Conservation (phyloP, 2,888 invertebrate genomes). For the Ormyrus pomaceus region DNA sequence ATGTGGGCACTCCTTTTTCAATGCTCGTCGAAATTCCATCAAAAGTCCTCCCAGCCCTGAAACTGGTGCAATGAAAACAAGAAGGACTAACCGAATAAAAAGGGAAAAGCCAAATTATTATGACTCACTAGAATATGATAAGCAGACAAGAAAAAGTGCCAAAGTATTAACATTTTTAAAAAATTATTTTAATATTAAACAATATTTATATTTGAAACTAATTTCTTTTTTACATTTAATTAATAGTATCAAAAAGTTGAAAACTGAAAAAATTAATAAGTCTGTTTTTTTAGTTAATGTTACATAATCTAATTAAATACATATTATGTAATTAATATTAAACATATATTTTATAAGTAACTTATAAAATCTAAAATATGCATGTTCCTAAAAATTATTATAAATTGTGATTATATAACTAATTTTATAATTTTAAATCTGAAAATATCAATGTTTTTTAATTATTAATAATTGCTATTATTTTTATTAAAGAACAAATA, state of each 20-base stretch:
- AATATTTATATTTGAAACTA: not conserved
- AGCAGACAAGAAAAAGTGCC: slow-evolving; percentile 82
- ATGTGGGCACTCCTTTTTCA: slow-evolving; percentile 89
- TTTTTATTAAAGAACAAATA: too few relatives aligned
- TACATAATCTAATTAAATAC: not conserved
- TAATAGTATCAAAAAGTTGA: too few relatives aligned
- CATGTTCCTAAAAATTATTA: too few relatives aligned
- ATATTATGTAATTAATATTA: not conserved
- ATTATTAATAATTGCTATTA: not conserved
- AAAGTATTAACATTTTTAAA: slow-evolving; percentile 63
- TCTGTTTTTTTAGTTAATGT: too few relatives aligned
- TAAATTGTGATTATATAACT: not conserved
- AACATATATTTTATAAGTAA: not conserved
- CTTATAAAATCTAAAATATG: slow-evolving; percentile 1
- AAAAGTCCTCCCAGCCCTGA: slow-evolving; percentile 75
- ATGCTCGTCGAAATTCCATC: slow-evolving; percentile 79
- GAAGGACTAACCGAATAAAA: slow-evolving; percentile 85
- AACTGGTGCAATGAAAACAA: slow-evolving; percentile 72
- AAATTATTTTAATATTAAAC: not conserved
- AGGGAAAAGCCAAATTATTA: slow-evolving; percentile 89
- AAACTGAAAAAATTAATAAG: too few relatives aligned
- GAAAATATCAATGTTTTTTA: slow-evolving; percentile 9
- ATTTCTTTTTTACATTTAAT: not conserved
- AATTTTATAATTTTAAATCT: slow-evolving; percentile 1
- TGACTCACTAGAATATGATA: slow-evolving; percentile 88